Evolutionary conservation across 2,888 invertebrate species (phyloP).

Genomic region (Ennomos erosarius): DNA sequence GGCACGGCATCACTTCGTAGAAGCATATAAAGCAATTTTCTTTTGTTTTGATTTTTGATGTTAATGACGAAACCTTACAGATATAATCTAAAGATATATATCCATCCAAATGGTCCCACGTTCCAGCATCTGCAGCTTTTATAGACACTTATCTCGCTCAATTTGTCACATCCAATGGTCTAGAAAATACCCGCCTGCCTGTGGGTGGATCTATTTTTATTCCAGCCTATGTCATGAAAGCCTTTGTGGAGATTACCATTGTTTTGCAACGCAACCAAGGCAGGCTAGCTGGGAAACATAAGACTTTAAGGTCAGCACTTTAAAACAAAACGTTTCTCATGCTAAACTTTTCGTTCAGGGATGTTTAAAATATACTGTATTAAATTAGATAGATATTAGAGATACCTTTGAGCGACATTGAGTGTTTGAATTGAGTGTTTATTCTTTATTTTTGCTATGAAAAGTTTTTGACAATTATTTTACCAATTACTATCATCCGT

Average conservation of each 20-base stretch:
- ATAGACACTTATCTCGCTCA: conserved; percentile 40
- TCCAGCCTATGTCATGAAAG: conserved; percentile 31
- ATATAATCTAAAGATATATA: neutral
- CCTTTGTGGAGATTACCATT: conserved; percentile 41
- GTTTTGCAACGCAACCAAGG: conserved; percentile 39
- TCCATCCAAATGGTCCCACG: conserved; percentile 16
- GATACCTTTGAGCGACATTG: too few species aligned
- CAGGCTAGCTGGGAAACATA: conserved; percentile 24
- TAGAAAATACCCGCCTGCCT: conserved; percentile 51
- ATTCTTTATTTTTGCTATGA: conserved; percentile 8
- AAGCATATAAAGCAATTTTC: too few species aligned
- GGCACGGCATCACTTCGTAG: too few species aligned
- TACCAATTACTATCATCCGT: neutral
- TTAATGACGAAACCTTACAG: too few species aligned
- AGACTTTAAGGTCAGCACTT: too few species aligned
- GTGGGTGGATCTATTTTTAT: conserved; percentile 66
- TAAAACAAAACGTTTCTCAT: too few species aligned
- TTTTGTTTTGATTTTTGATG: too few species aligned
- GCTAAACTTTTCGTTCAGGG: too few species aligned
- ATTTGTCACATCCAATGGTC: conserved; percentile 50
- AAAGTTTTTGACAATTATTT: neutral
- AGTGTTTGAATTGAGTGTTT: conserved; percentile 5
- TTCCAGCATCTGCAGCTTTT: conserved; percentile 17
- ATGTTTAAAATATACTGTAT: too few species aligned
- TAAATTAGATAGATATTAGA: too few species aligned